Base-by-base conservation (phyloP, 1,140 invertebrate species). In the Musca vetustissima region DNA sequence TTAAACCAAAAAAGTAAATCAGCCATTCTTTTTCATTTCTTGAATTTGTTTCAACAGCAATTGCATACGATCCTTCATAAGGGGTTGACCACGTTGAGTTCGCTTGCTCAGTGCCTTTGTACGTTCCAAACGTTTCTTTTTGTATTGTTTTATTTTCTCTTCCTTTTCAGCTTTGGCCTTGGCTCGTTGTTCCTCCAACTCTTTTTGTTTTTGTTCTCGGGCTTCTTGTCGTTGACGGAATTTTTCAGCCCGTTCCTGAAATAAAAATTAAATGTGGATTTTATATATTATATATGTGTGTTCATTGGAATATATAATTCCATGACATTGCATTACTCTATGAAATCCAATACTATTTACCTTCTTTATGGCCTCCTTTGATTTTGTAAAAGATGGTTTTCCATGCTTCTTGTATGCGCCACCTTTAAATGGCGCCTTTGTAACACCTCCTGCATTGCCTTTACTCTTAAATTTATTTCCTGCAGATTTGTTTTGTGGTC, bases 61-160 rank as follows among this genome's bases (percentile, higher is more conserved):
- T 67, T 81, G 75, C 77, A 81, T 80, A 8, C 79, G 78, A 74
- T 81, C 77, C 64, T 81, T 81, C 79, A 81, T 81, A 52, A 81
- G 66, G 0, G 79, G 79, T 55, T 81, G 79, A 0, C 79, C 79
- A n/a, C 72, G 73, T 19, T 80, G 73, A 0, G 79, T 81, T 22
- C 70, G 73, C 55, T 81, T 81, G 64, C 76, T 80, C 9, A 80
- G 72, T 13, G 70, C 75, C 71, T 80, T 81, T 7, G 78, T 78
- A 24, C 72, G 75, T 14, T 79, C 78, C 25, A 80, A 64, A 4
- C 79, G 77, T 49, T 81, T 73, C 55, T 81, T 72, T 22, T 81
- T 81, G 49, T 80, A 80, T 17, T 70, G 72, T 43, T 74, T 75
- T 0, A 80, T 71, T 14, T 73, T 74, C 15, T 72, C 73, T 55